phyloP scores from a whole-genome alignment of 37 sponge, comb jelly and placozoan species.

The Beroe ovata region DNA sequence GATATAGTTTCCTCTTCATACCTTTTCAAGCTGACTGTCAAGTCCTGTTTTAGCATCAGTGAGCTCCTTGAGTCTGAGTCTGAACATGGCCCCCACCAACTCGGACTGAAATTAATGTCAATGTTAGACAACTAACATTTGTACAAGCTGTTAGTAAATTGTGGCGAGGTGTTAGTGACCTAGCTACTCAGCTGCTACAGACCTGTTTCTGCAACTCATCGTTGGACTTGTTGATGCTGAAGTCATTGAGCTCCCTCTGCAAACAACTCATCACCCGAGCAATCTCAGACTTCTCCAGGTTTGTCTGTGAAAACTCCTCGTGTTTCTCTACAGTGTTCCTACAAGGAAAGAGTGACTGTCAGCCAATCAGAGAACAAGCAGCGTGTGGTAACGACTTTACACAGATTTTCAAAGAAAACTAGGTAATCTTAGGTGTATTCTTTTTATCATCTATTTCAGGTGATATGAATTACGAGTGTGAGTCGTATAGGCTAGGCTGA shows the following conservation, averaged over 20 bases:
- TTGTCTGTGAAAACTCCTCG: conserved; percentile 31
- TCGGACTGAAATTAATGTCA: conserved; percentile 5
- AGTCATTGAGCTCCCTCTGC: conserved; percentile 66
- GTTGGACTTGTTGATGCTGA: conserved; percentile 58
- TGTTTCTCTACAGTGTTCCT: conserved; percentile 49
- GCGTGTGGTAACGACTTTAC: neutral
- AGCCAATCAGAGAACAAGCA: no score
- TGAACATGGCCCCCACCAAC: conserved; percentile 64
- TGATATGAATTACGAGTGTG: neutral
- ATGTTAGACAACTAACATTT: neutral
- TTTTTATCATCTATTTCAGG: neutral
- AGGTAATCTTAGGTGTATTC: no score
- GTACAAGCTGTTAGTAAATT: no score
- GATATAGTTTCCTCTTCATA: neutral
- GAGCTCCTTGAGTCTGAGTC: conserved; percentile 50
- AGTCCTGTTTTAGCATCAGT: conserved; percentile 41
- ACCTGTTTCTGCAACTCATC: conserved; percentile 65
- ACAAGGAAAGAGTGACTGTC: neutral
- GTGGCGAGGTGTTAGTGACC: no score
- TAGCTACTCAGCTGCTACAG: no score
- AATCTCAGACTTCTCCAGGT: conserved; percentile 59
- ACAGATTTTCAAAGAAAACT: no score
- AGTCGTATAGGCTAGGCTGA: conserved; percentile 32
- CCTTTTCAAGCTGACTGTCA: conserved; percentile 53
- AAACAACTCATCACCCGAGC: conserved; percentile 50